Evolutionary conservation across 2,888 invertebrate species (phyloP), one percentile per base, ranked within the genome.

Genomic region (Gonocerus acuteangulatus): DNA sequence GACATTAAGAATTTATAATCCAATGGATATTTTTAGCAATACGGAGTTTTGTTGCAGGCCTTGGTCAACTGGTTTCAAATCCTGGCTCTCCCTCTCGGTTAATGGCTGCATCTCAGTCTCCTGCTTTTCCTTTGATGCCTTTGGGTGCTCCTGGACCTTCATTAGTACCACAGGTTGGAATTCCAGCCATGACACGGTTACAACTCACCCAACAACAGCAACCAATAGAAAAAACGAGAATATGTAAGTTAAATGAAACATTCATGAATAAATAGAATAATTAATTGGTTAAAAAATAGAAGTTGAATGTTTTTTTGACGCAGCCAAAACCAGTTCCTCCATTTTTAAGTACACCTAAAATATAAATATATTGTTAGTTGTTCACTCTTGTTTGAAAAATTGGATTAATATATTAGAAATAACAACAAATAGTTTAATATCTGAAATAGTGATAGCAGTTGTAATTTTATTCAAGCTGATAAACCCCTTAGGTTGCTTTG

Each of bases 61-160:
- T 66, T 18, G 86, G 86, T 13, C 87, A 86, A 48, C 73, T 89
- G 52, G 86, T 87, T n/a, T 81, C 87, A 2, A 82, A 87, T 4
- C 87, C 90, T 18, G 89, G 88, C 0, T 91, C 91, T 11, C 91
- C 91, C 0, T 90, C 90, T 0, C 79, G 91, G 45, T 76, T 91
- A 42, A 82, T 91, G 77, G 83, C 82, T 48, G 79, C 78, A 15
- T 68, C 71, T n/a, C 67, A 70, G 61, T 80, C 79, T 2, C 73
- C 75, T 13, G 82, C 82, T 0, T 89, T 89, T 71, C 83, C 85
- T 1, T 73, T 86, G 69, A 82, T 79, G 69, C 83, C 81, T 68
- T 74, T 76, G 56, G 71, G 75, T 6, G 78, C 70, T 21, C 68
- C 69, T 15, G 67, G 66, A 4, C 65, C 70, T 11, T 70, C 71